Base-by-base conservation (phyloP, 1,140 invertebrate genomes). In the Odontomachus brunneus region DNA sequence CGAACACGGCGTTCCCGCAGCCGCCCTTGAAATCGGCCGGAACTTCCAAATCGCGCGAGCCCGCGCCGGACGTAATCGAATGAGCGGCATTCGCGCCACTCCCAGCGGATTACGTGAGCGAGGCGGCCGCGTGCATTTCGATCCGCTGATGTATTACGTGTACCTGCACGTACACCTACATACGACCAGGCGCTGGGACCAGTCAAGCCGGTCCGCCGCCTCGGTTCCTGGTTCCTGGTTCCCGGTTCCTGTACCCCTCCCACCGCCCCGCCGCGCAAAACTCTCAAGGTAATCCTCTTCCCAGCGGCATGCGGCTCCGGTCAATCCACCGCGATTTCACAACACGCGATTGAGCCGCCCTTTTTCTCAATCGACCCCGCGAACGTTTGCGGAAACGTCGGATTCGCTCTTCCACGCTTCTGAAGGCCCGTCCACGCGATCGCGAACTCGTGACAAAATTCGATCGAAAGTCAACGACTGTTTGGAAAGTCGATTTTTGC, bases 141-240 rank as follows among this genome's bases (percentile, higher is more conserved):
- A 74, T n/a, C 65, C 80, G 44, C 59, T 85, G 84, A 88, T 85
- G 87, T 85, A 88, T 88, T 74, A 75, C 51, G 80, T 85, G 82
- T 88, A 83, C 83, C 83, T 85, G 86, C 78, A 62, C 33, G 38
- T 75, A 83, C 74, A 88, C 69, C 78, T 75, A 88, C 84, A 63
- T 78, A 82, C n/a, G 51, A 73, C 14, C 49, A n/a, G 33, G 22
- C 44, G 49, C 66, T 80, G 87, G 75, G 75, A 89, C 87, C 87
- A 84, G 88, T 89, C 88, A 89, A 89, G 84, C 88, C 87, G 87
- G 88, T 89, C 87, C 53, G 44, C 71, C 22, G 62, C 57, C 38
- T 75, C 83, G 62, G 87, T 89, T 89, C 87, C 88, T 88, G 82
- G 87, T 89, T 89, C 87, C 88, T 87, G 87, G 82, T 89, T 89